Evolutionary conservation across 1,140 invertebrate species (phyloP).

Genomic region (Anastrepha ludens): DNA sequence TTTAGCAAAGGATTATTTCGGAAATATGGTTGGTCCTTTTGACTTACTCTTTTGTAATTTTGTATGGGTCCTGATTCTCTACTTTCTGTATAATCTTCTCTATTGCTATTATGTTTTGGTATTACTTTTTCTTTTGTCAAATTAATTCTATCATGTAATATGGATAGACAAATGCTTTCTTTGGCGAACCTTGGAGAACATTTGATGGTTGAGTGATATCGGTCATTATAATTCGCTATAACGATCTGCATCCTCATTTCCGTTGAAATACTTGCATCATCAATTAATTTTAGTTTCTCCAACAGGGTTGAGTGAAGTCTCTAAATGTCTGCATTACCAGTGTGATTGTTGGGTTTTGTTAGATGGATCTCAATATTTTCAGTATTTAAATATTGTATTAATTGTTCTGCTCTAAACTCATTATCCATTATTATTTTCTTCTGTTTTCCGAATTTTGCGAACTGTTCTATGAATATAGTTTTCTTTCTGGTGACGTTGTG

Average conservation of each 20-base stretch:
- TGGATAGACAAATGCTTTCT: neutral
- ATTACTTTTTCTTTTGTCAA: neutral
- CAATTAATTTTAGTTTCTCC: constrained; percentile 32
- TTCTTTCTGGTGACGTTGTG: neutral
- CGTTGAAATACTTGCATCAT: neutral
- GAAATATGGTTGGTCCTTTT: constrained; percentile 24
- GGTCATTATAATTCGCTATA: constrained; percentile 43
- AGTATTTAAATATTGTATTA: neutral
- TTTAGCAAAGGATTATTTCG: neutral
- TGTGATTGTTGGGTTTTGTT: constrained; percentile 14
- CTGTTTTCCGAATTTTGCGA: constrained; percentile 27
- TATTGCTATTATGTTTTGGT: neutral
- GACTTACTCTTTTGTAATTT: neutral
- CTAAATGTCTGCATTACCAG: constrained; percentile 9
- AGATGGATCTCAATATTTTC: neutral
- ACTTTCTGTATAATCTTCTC: constrained; percentile 16
- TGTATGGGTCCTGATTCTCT: constrained; percentile 1
- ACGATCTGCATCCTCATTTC: constrained; percentile 36
- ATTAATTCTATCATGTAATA: constrained; percentile 28
- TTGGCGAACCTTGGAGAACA: constrained; percentile 18
- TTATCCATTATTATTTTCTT: constrained; percentile 7
- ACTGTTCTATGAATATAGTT: neutral
- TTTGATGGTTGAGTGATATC: constrained; percentile 34
- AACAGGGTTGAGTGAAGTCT: constrained; percentile 43
- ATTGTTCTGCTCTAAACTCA: constrained; percentile 4